Evolutionary conservation across 30 jellyfish, hydroid and myxozoan species (phyloP), one percentile per base, ranked within the genome.

Genomic region (Hydra vulgaris): DNA sequence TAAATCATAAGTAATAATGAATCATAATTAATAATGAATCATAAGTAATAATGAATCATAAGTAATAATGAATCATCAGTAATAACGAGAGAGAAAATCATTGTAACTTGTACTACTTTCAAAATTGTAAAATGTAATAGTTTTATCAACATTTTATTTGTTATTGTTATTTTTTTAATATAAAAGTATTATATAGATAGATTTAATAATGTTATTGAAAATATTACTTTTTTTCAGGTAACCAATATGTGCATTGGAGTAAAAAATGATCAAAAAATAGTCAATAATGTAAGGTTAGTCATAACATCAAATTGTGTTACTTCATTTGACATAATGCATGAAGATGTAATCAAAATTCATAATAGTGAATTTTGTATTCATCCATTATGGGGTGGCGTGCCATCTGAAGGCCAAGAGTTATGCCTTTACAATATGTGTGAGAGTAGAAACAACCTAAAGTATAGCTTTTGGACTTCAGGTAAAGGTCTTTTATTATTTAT

Each of bases 311-410:
- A 52, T 26, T 80, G 87, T 66, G 27, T 19, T 70, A 0, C 81
- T 20, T 21, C 40, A 0, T 80, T 80, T 66, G 84, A 80, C 40
- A 25, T 70, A n/a, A 70, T 22, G 12, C 72, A 66, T 18, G 84
- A 56, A 15, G 19, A n/a, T 24, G 19, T 80, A 20, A 25, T 76
- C 24, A 54, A 70, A 0, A 40, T 12, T 40, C 8, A 40, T 3
- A 20, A 66, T 21, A 22, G 72, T 61, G 87, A 69, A 19, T 61
- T 22, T 24, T 80, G 87, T 80, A 69, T 80, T 3, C 87, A 80
- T 72, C 87, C 87, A 26, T 66, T 80, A 21, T 67, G 87, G 84
- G 87, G 87, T 21, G 87, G 87, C 0, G 72, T 4, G 69, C 81
- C 87, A n/a, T 56, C 27, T 18, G 87, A 80, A 72, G 87, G 87